Base-by-base conservation (phyloP, 2,113 vertebrate genomes). In the Etheostoma cragini region DNA sequence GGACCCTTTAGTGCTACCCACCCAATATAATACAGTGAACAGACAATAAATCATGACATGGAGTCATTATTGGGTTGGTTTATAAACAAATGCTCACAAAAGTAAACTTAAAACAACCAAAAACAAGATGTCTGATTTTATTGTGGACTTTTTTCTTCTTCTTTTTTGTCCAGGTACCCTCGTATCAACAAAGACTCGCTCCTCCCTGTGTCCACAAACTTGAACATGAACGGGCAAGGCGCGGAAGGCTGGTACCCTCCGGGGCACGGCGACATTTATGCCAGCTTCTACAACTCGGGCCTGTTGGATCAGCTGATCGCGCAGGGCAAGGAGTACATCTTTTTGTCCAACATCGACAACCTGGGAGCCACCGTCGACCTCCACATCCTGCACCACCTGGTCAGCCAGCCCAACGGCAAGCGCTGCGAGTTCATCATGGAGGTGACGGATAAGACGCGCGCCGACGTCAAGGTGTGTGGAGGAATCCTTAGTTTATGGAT, bases 281-380 rank as follows among this genome's bases (percentile, higher is more conserved):
- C 96, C 91, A 99, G 98, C 85, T 99, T 99, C 94, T 96, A 97
- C 88, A 98, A 98, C 93, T 99, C 98, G 0, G 98, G 98, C 68
- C 95, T 99, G 90, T 91, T 99, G 73, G 96, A 98, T 76, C 95
- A 95, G 87, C 95, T 99, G 42, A 96, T 99, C 0, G 90, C 78
- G 22, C 95, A 99, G 87, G 97, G 97, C 72, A 99, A 99, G 87
- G 98, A 99, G 82, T 99, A 99, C 88, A 97, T 99, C 93, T 99
- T 99, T 74, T 97, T 99, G 87, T 99, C 98, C 86, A 99, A 99
- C 92, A 99, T 99, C 67, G 98, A 99, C 94, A 99, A 99, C 90
- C 95, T 99, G 94, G 98, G 98, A 3, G 98, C 98, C 91, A 99
- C 98, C 0, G 98, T 99, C 58, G 98, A 99, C 94, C 96, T 99